Evolutionary conservation across 2,113 vertebrate genomes (phyloP), one percentile per base, ranked within the genome.

Genomic region (Chloroceryle aenea): DNA sequence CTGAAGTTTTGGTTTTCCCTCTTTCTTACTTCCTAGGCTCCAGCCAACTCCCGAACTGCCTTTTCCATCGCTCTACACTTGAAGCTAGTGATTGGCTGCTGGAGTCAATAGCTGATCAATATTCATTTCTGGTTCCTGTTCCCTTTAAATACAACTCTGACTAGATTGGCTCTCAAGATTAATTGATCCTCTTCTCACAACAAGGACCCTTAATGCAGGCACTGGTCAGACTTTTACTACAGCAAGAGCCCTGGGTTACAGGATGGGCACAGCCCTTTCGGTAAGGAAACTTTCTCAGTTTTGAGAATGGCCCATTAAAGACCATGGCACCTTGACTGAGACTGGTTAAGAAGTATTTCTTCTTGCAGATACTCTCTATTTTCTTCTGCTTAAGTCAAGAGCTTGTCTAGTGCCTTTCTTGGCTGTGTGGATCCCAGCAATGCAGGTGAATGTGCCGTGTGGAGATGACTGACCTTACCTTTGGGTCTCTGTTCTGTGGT

Each of bases 1-100:
- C 88, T 95, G 76, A 61, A 68, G 25, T 30, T 23, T 56, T 47
- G 12, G 18, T 82, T 90, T 61, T 56, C 9, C n/a, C 36, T 85
- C 73, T 62, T 76, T 59, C 81, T 89, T 34, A 29, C 18, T 61
- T 10, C 20, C 78, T 45, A 99, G 99, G 99, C 98, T 99, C 69
- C 99, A 99, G 86, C 99, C 99, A 20, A 99, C 98, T 30, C 97
- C 98, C 0, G 98, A 99, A 55, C 97, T 99, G 62, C 98, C 99
- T 29, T 99, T 99, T 76, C 98, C 98, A 2, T 53, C 94, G 0
- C 98, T 99, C 85, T 99, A 99, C 88, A 98, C 96, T 27, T 98
- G 95, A 97, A 78, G 25, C 19, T 66, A 48, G 76, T 36, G 26
- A 38, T 29, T 81, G 63, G 30, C 43, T 45, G 7, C 63, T 79